phyloP scores from a whole-genome alignment of 2,888 invertebrate species.

The Cerastis leucographa region DNA sequence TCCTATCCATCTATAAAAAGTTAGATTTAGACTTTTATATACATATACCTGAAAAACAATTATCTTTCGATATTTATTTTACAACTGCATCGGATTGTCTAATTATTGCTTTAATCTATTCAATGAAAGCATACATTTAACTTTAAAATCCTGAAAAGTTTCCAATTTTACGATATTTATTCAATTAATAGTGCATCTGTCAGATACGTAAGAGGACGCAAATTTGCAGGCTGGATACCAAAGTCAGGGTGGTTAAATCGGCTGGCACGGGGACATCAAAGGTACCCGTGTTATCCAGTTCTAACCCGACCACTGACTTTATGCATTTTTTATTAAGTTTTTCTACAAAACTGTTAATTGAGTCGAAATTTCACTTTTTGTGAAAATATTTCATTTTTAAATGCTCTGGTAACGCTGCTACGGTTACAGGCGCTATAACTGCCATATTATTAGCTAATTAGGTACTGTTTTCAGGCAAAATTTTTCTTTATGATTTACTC shows the following conservation, averaged over 20 bases:
- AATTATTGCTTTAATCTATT: neutral
- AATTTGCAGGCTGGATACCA: neutral
- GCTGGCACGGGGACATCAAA: slow-evolving; percentile 1
- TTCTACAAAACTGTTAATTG: neutral
- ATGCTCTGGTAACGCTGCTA: neutral
- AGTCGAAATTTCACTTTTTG: neutral
- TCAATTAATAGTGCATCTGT: neutral
- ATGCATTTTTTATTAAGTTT: neutral
- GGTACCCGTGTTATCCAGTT: slow-evolving; percentile 7
- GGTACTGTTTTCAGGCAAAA: neutral
- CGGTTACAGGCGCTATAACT: neutral
- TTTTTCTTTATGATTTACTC: neutral
- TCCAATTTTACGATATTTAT: neutral
- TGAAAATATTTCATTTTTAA: neutral
- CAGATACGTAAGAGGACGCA: neutral
- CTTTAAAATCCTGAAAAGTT: neutral
- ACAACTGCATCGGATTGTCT: neutral
- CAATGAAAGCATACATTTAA: neutral
- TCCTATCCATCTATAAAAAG: too few relatives aligned
- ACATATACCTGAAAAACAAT: neutral
- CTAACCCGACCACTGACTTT: neutral
- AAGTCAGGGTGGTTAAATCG: slow-evolving; percentile 15
- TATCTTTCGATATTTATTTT: neutral
- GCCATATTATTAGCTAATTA: neutral
- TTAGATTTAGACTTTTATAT: too few relatives aligned